Evolutionary conservation across 1,140 invertebrate species (phyloP).

Genomic region (Listronotus bonariensis): DNA sequence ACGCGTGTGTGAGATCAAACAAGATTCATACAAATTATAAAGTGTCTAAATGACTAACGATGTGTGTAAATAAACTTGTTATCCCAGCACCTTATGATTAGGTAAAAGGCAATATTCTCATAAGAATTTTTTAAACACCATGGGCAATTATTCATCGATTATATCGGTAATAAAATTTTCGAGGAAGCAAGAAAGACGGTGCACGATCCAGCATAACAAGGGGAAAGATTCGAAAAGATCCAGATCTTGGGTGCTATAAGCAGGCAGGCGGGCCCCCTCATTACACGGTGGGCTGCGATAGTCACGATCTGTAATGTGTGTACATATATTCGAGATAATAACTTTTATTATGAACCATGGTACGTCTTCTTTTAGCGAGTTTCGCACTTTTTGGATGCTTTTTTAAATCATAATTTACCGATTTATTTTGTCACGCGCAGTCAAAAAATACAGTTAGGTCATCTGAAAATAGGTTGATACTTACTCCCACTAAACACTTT

Average conservation of each 20-base stretch:
- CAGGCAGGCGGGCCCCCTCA: constrained; percentile 50
- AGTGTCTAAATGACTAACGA: constrained; percentile 5
- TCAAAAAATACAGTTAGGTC: too few relatives aligned
- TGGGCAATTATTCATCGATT: constrained; percentile 35
- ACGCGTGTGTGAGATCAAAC: too few relatives aligned
- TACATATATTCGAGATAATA: constrained; percentile 56
- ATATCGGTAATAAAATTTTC: constrained; percentile 37
- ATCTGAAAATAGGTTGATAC: too few relatives aligned
- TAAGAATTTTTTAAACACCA: constrained; percentile 32
- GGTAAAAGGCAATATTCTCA: constrained; percentile 34
- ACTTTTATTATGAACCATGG: constrained; percentile 53
- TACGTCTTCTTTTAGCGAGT: constrained; percentile 52
- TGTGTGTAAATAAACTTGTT: constrained; percentile 32
- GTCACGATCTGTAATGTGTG: constrained; percentile 56
- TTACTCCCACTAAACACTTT: too few relatives aligned
- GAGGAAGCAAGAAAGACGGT: constrained; percentile 32
- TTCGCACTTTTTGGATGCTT: constrained; percentile 46
- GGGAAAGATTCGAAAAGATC: constrained; percentile 34
- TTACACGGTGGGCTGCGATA: constrained; percentile 56
- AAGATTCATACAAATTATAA: too few relatives aligned
- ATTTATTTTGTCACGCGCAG: too few relatives aligned
- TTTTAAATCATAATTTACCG: too few relatives aligned
- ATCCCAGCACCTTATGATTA: constrained; percentile 30
- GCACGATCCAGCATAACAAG: constrained; percentile 33
- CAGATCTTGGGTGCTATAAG: constrained; percentile 38